These are phyloP conservation scores for Campylorhamphus procurvoides DNA, from an alignment of 2,113 vertebrate species.

Conservation along the genomic window DNA sequence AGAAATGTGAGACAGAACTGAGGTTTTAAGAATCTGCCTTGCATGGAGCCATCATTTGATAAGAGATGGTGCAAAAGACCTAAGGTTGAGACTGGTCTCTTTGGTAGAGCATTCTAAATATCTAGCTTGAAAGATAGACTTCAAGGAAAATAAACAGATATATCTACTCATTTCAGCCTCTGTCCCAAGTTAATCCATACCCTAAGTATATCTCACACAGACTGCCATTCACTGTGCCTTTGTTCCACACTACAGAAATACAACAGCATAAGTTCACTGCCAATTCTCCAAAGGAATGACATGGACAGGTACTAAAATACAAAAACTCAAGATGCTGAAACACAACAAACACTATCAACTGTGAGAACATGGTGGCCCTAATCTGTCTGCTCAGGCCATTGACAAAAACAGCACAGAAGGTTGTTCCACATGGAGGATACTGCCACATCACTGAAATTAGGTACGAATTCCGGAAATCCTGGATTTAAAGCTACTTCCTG, in stretches of 20 bases:
- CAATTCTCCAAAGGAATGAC: not conserved
- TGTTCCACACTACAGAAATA: not conserved
- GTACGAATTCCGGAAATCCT: not conserved
- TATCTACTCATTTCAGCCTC: not conserved
- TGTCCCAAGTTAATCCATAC: not conserved
- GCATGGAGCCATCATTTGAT: not conserved
- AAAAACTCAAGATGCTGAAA: not conserved
- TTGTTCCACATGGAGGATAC: not conserved
- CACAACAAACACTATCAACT: not conserved
- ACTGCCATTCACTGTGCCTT: not conserved
- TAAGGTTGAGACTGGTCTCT: not conserved
- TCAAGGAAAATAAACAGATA: not conserved
- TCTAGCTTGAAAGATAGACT: not conserved
- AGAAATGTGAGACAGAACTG: not conserved
- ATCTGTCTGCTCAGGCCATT: not conserved
- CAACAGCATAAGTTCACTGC: not conserved
- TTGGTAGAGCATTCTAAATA: not conserved
- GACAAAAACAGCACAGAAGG: not conserved
- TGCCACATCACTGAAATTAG: not conserved
- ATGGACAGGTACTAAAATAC: not conserved
- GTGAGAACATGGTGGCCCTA: not conserved
- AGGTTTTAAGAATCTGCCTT: not conserved
- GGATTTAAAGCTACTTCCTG: constrained; percentile 21
- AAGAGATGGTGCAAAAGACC: not conserved
- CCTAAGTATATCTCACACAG: not conserved